These are phyloP conservation scores for Sebastes trivittatus DNA, from an alignment of 2,797 vertebrate species.

Conservation along the genomic window DNA sequence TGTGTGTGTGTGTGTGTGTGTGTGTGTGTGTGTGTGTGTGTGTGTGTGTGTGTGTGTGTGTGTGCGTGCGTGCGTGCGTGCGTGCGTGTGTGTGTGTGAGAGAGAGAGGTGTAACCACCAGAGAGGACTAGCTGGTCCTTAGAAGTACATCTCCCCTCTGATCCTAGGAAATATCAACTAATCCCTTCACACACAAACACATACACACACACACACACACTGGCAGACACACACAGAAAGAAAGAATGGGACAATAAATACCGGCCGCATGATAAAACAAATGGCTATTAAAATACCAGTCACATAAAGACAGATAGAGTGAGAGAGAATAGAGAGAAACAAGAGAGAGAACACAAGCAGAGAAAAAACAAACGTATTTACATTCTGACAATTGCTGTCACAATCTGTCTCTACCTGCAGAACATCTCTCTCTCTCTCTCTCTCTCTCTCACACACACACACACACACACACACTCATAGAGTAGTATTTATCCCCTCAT, in stretches of 20 bases:
- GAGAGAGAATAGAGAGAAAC: background rate
- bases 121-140: conserved; percentile 52
- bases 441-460: background rate
- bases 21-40: background rate
- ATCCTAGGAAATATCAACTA: conserved; percentile 63
- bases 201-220: background rate
- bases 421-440: background rate
- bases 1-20: background rate
- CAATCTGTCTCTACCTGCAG: conserved; percentile 5
- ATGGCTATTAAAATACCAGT: background rate
- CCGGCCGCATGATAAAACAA: background rate
- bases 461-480: background rate
- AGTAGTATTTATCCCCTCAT: conserved; percentile 45
- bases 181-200: conserved; percentile 35
- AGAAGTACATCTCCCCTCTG: conserved; percentile 65
- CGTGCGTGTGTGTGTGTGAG: background rate
- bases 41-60: background rate
- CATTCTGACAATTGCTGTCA: conserved; percentile 11
- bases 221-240: background rate
- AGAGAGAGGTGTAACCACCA: conserved; percentile 21
- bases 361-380: conserved; percentile 6
- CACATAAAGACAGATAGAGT: background rate
- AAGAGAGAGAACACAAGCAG: background rate
- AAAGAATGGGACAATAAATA: conserved; percentile 24
- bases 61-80: background rate